Base-by-base conservation (phyloP, 30 jellyfish, hydroid and myxozoan genomes). In the Aurelia coerulea region DNA sequence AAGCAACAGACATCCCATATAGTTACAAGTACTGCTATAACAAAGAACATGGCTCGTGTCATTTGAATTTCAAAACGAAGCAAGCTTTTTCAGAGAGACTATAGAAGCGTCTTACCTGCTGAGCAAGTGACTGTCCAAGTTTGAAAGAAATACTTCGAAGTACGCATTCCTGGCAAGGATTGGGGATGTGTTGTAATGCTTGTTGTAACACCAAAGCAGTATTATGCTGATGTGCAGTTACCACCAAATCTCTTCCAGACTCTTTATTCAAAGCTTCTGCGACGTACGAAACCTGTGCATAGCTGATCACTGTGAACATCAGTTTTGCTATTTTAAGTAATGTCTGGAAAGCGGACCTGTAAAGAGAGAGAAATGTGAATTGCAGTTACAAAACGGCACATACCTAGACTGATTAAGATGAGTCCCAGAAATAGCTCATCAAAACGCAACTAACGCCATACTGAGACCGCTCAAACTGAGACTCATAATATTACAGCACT, bases 221-320 rank as follows among this genome's bases (percentile, higher is more conserved):
- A 52, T 71, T 78, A 52, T 90, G 97, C 66, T 78, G 91, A 23
- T 90, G 86, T 5, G 95, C 88, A 17, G 97, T 76, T 23, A 89
- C 74, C 13, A 91, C 66, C 2, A 81, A 65, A n/a, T 92, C 97
- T 59, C 91, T 87, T 63, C 92, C 93, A 67, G 97, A 72, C 12
- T 95, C 99, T 41, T 85, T 95, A 37, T 84, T 86, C 58, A 95
- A 64, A 12, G 96, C 97, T 83, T 95, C 99, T 12, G 96, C 97
- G 14, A 95, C 97, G 49, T 84, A 87, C n/a, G 97, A 67, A 58
- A 95, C 92, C 68, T 90, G 97, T 7, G 97, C 99, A 52, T 79
- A 79, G 65, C 97, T 92, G 65, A 95, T 80, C 37, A 96, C 97
- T 18, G 99, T 90, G 67, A 90, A 95, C 68, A 95, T n/a, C 54